Base-by-base conservation (phyloP, 2,888 invertebrate species). In the Macrosoma leucophasiata region DNA sequence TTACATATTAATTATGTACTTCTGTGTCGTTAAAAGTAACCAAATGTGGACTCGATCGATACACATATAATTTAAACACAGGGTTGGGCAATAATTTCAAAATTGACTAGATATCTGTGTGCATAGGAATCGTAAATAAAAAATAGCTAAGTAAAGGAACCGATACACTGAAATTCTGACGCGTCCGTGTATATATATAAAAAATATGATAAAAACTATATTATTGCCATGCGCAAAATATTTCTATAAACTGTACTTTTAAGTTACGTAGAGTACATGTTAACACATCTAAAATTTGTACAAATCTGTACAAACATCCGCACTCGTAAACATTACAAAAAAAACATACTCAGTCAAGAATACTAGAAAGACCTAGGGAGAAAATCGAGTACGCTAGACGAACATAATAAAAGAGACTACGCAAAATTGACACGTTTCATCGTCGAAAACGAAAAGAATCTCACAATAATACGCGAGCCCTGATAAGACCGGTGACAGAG, bases 71-170 rank as follows among this genome's bases (percentile, higher is more conserved):
- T 55, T 53, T 42, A 67, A n/a, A 71, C 75, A 70, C 71, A 68
- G 66, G 70, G 58, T 62, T 58, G 68, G 77, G 60, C 67, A 70
- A 68, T 81, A 81, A 81, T 82, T 84, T 84, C 82, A 81, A 76
- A 77, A 79, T 84, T 84, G 82, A 84, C 82, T 84, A 84, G 82
- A 84, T 79, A 76, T 66, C 82, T 82, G 81, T 72, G 78, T 81
- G 82, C 76, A 76, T 81, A 84, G 82, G 82, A 84, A 81, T 76
- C 77, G 69, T 77, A 71, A 64, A 70, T 73, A 69, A 73, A 62
- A 73, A 70, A 54, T 54, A 75, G 77, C 75, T 81, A 77, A 78
- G 72, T 75, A 73, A 76, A 79, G 78, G 79, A 82, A 81, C 79
- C 78, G 62, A 78, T 76, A 77, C 75, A 71, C 72, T 76, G 75